A percentile compares a stretch with the other conserved stretches of the same genome.
Evolutionary conservation across 2,888 invertebrate genomes (phyloP).

Genomic region (Sesia apiformis): DNA sequence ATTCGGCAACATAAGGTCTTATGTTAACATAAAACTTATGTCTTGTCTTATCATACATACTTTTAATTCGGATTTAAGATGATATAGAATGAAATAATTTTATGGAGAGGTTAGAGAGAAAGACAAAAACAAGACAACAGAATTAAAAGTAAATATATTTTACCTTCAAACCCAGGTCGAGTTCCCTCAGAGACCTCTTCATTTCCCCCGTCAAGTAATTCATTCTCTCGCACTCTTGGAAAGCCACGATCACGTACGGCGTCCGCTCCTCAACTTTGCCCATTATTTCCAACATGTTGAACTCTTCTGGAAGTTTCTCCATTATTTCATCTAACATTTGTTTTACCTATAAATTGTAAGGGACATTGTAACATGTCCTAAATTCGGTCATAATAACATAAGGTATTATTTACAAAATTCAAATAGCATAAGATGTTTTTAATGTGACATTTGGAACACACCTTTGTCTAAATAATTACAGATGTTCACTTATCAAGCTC

Average conservation of each 20-base stretch:
- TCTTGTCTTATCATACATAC: background rate
- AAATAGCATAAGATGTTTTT: no score
- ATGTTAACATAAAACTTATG: no score
- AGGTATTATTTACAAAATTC: no score
- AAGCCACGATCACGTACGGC: slow-evolving; percentile 96
- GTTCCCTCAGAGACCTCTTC: slow-evolving; percentile 90
- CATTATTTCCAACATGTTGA: slow-evolving; percentile 96
- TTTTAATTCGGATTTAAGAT: no score
- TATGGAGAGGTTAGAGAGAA: background rate
- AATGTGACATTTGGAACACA: no score
- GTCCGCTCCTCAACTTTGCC: slow-evolving; percentile 96
- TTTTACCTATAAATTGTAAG: slow-evolving; percentile 79
- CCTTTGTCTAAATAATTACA: no score
- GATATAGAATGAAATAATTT: background rate
- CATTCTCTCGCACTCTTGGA: slow-evolving; percentile 97
- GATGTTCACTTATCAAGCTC: no score
- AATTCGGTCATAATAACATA: background rate
- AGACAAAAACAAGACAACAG: background rate
- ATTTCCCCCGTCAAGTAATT: slow-evolving; percentile 93
- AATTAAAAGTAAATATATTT: background rate
- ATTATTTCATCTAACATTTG: slow-evolving; percentile 95
- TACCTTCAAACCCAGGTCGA: slow-evolving; percentile 94
- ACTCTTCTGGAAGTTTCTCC: slow-evolving; percentile 96
- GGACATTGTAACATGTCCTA: slow-evolving; percentile 5
- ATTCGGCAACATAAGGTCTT: no score